Conservation (phyloP, 2,113 vertebrate genomes). For the Elaphurus davidianus region DNA sequence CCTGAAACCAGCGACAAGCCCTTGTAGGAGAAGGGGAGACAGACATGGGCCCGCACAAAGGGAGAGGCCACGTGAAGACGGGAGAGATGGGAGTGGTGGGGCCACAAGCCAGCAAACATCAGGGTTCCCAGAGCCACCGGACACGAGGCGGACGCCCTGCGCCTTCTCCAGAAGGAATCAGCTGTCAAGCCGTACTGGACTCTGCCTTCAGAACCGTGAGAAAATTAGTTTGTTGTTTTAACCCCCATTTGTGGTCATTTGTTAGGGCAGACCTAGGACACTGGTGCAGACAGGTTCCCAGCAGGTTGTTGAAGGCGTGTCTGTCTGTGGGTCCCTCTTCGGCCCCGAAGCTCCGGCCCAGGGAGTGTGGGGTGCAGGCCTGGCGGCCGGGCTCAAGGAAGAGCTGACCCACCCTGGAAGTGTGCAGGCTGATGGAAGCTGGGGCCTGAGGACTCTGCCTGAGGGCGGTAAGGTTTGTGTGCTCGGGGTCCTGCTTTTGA, state of each 20-base stretch:
- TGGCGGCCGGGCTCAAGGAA: fast-evolving
- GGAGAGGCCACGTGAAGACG: fast-evolving
- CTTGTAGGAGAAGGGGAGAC: not conserved
- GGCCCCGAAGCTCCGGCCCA: not conserved
- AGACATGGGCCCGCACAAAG: not conserved
- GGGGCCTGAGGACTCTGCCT: not conserved
- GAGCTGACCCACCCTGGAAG: not conserved
- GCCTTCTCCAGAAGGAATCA: fast-evolving
- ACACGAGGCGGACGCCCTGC: fast-evolving
- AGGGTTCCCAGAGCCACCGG: fast-evolving
- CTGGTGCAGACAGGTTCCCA: not conserved
- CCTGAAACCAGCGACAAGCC: not conserved
- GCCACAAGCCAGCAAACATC: not conserved
- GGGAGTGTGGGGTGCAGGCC: fast-evolving
- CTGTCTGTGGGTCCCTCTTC: not conserved
- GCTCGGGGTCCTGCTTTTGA: fast-evolving
- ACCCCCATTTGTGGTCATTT: too few relatives aligned
- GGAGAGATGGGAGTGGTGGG: fast-evolving
- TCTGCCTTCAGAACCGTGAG: not conserved
- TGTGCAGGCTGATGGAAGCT: not conserved
- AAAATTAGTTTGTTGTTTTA: not conserved
- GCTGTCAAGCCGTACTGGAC: not conserved
- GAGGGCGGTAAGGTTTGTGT: not conserved
- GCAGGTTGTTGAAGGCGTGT: not conserved
- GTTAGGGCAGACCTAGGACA: not conserved